Conservation (phyloP, 1,140 invertebrate species). For the Euglossa dilemma region DNA sequence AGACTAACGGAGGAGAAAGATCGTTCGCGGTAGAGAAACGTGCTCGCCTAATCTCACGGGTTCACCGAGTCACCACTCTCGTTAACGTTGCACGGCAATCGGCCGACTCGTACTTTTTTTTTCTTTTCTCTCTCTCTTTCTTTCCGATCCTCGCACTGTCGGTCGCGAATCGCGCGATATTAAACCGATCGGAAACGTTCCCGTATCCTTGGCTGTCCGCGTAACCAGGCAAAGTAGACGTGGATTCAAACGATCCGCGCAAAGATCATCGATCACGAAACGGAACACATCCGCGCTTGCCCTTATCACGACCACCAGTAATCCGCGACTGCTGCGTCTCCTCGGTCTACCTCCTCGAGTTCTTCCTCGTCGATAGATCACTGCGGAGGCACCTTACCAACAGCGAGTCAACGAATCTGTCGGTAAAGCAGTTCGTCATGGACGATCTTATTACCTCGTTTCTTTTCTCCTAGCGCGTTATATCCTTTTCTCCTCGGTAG, state of each 20-base stretch:
- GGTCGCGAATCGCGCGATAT: not conserved
- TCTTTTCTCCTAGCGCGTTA: slow-evolving; percentile 20
- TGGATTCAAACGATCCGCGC: slow-evolving; percentile 39
- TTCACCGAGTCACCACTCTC: not conserved
- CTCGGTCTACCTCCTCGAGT: slow-evolving; percentile 18
- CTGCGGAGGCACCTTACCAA: slow-evolving; percentile 47
- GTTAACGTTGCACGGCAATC: slow-evolving; percentile 3
- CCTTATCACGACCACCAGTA: slow-evolving; percentile 62
- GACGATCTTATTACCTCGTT: slow-evolving; percentile 47
- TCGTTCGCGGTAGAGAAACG: slow-evolving; percentile 28
- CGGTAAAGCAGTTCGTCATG: slow-evolving; percentile 52
- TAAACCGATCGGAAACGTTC: not conserved
- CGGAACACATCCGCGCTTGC: slow-evolving; percentile 37
- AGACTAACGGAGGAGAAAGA: not conserved
- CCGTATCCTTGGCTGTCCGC: not conserved
- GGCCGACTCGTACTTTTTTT: too few species aligned
- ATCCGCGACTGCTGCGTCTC: slow-evolving; percentile 56
- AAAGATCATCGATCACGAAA: slow-evolving; percentile 41
- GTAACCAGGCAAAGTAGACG: not conserved
- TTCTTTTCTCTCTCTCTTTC: too few species aligned
- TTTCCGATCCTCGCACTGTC: not conserved
- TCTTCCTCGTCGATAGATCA: slow-evolving; percentile 54
- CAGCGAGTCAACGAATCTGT: slow-evolving; percentile 43
- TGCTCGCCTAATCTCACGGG: slow-evolving; percentile 15
- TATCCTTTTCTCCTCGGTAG: slow-evolving; percentile 25